A percentile compares a stretch with the other conserved stretches of the same genome.
phyloP scores from a whole-genome alignment of 2,888 invertebrate genomes.

The Aphrophora alni region DNA sequence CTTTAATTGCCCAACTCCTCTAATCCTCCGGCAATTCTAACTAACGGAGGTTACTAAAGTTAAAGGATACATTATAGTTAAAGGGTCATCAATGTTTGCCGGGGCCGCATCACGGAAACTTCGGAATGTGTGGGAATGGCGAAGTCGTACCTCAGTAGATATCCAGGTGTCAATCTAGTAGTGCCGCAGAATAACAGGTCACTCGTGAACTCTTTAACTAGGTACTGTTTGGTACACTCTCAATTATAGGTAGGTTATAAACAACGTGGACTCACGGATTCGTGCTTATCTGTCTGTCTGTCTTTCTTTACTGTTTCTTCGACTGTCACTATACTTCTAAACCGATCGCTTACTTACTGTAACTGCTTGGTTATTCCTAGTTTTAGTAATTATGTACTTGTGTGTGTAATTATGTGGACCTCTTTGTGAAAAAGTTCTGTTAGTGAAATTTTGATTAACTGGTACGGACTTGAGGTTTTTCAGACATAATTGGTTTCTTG shows the following conservation, averaged over 20 bases:
- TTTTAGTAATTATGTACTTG: too few species aligned
- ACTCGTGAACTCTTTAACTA: not conserved
- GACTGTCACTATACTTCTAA: not conserved
- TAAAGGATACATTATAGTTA: too few species aligned
- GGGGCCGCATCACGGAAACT: not conserved
- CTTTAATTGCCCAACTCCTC: too few species aligned
- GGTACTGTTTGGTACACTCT: not conserved
- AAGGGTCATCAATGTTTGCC: too few species aligned
- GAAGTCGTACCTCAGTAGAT: not conserved
- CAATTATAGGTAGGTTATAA: not conserved
- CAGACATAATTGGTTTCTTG: too few species aligned
- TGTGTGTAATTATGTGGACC: too few species aligned
- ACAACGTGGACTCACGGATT: not conserved
- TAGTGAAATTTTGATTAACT: too few species aligned
- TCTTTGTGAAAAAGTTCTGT: too few species aligned
- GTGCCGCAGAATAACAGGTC: not conserved
- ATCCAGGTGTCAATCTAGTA: not conserved
- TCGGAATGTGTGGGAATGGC: not conserved
- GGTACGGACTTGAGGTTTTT: too few species aligned
- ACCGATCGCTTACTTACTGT: not conserved
- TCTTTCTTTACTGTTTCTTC: not conserved
- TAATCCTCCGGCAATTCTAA: too few species aligned
- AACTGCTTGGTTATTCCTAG: too few species aligned
- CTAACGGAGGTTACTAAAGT: too few species aligned
- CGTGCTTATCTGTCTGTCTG: not conserved